Conservation (phyloP, 1,140 invertebrate genomes). For the Drosophila pandora region DNA sequence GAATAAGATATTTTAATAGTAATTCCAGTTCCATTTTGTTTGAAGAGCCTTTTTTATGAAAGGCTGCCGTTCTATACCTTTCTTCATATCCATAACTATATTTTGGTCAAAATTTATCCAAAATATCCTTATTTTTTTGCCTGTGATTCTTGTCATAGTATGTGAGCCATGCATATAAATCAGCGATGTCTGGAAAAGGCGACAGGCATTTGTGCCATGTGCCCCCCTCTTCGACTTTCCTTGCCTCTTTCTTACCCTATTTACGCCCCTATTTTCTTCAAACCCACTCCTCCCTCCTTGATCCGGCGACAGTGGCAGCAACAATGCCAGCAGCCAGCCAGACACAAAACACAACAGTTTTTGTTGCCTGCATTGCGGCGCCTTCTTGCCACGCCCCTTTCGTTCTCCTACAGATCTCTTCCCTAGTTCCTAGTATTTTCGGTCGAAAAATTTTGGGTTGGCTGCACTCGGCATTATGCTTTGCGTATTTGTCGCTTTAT, state of each 20-base stretch:
- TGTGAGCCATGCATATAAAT: conserved; percentile 71
- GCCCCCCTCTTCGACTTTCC: conserved; percentile 2
- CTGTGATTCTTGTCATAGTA: conserved; percentile 12
- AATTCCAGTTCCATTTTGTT: not conserved
- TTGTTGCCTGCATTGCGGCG: conserved; percentile 62
- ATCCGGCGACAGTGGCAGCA: conserved; percentile 26
- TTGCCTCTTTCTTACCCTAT: conserved; percentile 1
- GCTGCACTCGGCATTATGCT: conserved; percentile 77
- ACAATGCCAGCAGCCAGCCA: conserved; percentile 62
- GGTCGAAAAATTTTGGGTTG: conserved; percentile 37
- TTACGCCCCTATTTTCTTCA: not conserved
- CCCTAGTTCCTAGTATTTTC: conserved; percentile 8
- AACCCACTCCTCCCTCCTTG: conserved; percentile 4
- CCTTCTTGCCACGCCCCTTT: conserved; percentile 34
- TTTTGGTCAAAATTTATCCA: not conserved
- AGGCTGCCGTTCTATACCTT: too few relatives aligned
- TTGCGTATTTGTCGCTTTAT: conserved; percentile 81
- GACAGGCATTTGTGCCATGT: conserved; percentile 27
- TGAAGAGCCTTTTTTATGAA: not conserved
- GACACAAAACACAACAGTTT: conserved; percentile 79
- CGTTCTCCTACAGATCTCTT: not conserved
- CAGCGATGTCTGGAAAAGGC: conserved; percentile 66
- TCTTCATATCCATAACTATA: not conserved
- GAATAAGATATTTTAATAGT: too few relatives aligned
- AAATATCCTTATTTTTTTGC: not conserved